Conservation (phyloP, 2,888 invertebrate species). For the Elysia crispata region DNA sequence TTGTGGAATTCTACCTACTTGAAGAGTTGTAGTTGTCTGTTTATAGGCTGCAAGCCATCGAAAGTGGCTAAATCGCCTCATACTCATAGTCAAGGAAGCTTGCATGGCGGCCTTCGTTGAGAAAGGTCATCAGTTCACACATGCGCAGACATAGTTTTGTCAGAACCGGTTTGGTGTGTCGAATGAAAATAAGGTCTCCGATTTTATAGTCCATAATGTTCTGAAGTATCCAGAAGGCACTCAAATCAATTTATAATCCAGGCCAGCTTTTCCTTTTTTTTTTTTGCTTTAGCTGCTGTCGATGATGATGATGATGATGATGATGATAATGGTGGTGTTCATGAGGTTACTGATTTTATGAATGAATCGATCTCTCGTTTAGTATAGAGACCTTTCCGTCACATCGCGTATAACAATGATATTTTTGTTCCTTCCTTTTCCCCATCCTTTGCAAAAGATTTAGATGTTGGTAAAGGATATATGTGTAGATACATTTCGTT, state of each 20-base stretch:
- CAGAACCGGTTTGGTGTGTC: neutral
- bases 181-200: neutral
- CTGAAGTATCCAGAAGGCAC: neutral
- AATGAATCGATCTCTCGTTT: too few species aligned
- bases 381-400: too few species aligned
- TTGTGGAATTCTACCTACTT: conserved; percentile 53
- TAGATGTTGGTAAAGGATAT: too few species aligned
- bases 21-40: conserved; percentile 49
- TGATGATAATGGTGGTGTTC: too few species aligned
- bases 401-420: neutral
- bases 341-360: too few species aligned
- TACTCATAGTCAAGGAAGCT: conserved; percentile 51
- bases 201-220: conserved; percentile 13
- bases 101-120: conserved; percentile 56
- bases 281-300: too few species aligned
- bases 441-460: too few species aligned
- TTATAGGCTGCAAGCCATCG: conserved; percentile 60
- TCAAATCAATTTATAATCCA: too few species aligned
- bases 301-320: too few species aligned
- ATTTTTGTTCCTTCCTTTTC: too few species aligned
- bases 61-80: conserved; percentile 62
- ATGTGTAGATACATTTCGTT: too few species aligned
- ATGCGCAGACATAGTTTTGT: conserved; percentile 46
- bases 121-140: conserved; percentile 50
- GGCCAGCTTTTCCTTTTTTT: too few species aligned